Base-by-base conservation (phyloP, 1,140 invertebrate genomes). In the Notospermus geniculatus region DNA sequence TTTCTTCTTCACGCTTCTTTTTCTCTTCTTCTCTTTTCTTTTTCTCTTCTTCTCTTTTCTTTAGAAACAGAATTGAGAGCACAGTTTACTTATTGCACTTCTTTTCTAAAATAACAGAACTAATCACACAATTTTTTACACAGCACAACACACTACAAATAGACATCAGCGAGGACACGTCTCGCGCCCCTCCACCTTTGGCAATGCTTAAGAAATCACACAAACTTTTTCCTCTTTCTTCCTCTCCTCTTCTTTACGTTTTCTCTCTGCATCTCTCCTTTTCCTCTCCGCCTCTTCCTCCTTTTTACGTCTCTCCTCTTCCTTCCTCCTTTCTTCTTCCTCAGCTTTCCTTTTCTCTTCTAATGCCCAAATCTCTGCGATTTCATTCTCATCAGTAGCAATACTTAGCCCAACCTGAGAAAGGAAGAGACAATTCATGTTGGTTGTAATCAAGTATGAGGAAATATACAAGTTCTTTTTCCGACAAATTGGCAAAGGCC, bases 321-420 rank as follows among this genome's bases (percentile, higher is more conserved):
- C 55, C 55, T 46, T 39, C 2, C 36, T 62, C n/a, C 19, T 23
- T 23, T 29, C 56, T 41, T 56, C 43, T 29, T 56, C 27, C 59
- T 63, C 50, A 32, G 60, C 27, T 22, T 68, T 22, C 19, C 66
- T 1, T 67, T 55, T 63, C 62, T 69, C 23, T 67, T 58, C n/a
- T 58, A 68, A 23, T 60, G 62, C 39, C 41, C 63, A 50, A n/a
- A 50, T 50, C 25, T 50, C n/a, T 7, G 25, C 46, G 46, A 19
- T 50, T n/a, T 27, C n/a, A 50, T 50, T 50, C 46, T 50, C 46
- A 22, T 50, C 46, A 7, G n/a, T 50, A 9, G n/a, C 46, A 50
- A 50, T 50, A 9, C 25, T 19, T n/a, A 22, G n/a, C 4, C 46
- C 25, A 50, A 19, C n/a, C 25, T 27, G 25, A 50, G 4, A 9